Conservation (phyloP, 37 sponge, comb jelly and placozoan species). For the Ephydatia muelleri region DNA sequence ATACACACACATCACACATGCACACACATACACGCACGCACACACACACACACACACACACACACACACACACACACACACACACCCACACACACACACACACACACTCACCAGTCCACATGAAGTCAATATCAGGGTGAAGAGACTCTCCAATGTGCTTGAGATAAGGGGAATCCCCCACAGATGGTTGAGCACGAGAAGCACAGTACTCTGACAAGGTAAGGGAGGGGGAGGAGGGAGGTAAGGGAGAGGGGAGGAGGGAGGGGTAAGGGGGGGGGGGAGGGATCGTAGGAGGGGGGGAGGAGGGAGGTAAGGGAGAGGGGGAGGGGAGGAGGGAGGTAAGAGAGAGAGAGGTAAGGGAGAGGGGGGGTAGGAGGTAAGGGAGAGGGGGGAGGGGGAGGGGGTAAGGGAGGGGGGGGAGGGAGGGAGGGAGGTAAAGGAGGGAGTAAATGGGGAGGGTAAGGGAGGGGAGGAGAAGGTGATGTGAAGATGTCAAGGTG, state of each 20-base stretch:
- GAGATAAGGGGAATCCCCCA: constrained; percentile 83
- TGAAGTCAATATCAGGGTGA: constrained; percentile 79
- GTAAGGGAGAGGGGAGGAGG: too few relatives aligned
- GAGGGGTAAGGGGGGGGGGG: too few relatives aligned
- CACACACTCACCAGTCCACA: constrained; percentile 91
- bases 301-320: neutral
- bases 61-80: neutral
- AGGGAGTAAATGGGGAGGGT: neutral
- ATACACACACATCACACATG: neutral
- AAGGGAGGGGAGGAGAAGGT: neutral
- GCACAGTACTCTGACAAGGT: constrained; percentile 97
- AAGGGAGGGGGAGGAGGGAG: too few relatives aligned
- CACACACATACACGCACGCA: neutral
- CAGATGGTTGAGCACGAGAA: constrained; percentile 75
- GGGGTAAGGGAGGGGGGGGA: neutral
- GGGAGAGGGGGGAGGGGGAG: neutral
- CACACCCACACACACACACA: neutral
- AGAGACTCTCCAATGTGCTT: constrained; percentile 76
- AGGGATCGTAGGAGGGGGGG: neutral
- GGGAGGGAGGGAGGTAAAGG: neutral
- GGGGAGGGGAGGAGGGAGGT: neutral
- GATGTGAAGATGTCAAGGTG: neutral
- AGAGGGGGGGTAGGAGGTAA: neutral
- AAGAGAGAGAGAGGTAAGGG: neutral
- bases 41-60: neutral